A percentile compares a stretch with the other conserved stretches of the same genome.
These are phyloP conservation scores for Corapipo altera DNA, from an alignment of 2,113 vertebrate genomes.

Conservation along the genomic window DNA sequence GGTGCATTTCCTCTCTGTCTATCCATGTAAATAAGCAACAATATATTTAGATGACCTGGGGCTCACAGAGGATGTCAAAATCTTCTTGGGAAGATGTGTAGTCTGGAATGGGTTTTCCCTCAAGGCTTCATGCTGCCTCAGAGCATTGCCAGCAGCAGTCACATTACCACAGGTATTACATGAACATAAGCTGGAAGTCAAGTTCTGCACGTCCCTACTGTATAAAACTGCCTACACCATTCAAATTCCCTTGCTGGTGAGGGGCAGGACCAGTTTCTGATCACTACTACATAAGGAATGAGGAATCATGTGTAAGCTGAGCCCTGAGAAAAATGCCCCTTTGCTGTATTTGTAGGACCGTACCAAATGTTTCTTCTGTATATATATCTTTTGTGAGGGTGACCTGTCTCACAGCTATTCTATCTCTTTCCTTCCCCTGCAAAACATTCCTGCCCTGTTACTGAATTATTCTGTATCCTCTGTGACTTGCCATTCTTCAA, in stretches of 20 bases:
- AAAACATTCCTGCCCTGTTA: not conserved
- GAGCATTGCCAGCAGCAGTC: not conserved
- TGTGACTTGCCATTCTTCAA: not conserved
- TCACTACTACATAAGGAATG: accelerated
- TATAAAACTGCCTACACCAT: not conserved
- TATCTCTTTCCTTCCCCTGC: not conserved
- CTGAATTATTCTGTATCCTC: not conserved
- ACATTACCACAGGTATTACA: not conserved
- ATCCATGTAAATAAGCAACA: not conserved
- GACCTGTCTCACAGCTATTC: not conserved
- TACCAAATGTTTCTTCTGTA: not conserved
- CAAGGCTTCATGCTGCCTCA: not conserved
- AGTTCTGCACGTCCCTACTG: not conserved
- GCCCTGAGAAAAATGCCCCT: not conserved
- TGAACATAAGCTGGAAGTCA: not conserved
- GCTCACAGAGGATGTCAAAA: not conserved
- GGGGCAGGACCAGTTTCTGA: not conserved
- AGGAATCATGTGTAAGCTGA: not conserved
- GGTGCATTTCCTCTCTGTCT: not conserved
- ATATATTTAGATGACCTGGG: not conserved
- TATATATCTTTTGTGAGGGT: not conserved
- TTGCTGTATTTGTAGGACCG: not conserved
- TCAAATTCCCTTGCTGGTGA: not conserved
- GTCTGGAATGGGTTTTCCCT: not conserved
- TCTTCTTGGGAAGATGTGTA: not conserved